phyloP scores from a whole-genome alignment of 2,113 vertebrate species.

The Platycercus adscitus region DNA sequence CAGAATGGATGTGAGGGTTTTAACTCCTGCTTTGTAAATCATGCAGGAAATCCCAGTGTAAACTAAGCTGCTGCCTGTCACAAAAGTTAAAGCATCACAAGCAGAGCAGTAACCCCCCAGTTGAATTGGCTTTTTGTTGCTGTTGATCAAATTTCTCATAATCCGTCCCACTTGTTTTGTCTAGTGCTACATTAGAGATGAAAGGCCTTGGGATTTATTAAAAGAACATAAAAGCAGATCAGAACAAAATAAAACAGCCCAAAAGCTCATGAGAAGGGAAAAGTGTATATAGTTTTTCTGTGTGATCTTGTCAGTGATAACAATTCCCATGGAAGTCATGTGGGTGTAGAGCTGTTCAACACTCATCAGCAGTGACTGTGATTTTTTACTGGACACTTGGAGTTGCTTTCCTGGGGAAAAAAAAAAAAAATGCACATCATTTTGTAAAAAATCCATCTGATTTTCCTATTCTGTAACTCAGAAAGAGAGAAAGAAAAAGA shows the following conservation, averaged over 20 bases:
- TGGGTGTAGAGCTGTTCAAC: not conserved
- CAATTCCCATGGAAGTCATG: not conserved
- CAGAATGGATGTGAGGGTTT: not conserved
- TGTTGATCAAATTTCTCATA: constrained; percentile 43
- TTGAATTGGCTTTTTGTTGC: constrained; percentile 6
- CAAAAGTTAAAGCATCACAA: constrained; percentile 13
- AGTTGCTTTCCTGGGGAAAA: not conserved
- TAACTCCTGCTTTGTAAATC: constrained; percentile 19
- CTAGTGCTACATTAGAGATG: constrained; percentile 28
- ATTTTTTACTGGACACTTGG: not conserved
- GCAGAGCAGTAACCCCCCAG: not conserved
- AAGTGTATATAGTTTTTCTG: not conserved
- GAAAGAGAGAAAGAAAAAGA: not conserved
- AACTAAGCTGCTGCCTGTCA: not conserved
- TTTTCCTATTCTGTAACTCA: not conserved
- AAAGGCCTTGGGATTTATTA: constrained; percentile 40
- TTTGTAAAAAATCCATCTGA: not conserved
- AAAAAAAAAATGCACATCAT: not conserved
- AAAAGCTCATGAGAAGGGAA: not conserved
- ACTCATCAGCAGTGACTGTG: not conserved
- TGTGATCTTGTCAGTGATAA: not conserved
- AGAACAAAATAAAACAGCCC: not conserved
- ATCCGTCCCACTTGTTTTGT: constrained; percentile 48
- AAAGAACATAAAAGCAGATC: not conserved
- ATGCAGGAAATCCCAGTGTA: constrained; percentile 18